These are phyloP conservation scores for Philhelius pedissequus DNA, from an alignment of 2,888 invertebrate species.

Conservation along the genomic window DNA sequence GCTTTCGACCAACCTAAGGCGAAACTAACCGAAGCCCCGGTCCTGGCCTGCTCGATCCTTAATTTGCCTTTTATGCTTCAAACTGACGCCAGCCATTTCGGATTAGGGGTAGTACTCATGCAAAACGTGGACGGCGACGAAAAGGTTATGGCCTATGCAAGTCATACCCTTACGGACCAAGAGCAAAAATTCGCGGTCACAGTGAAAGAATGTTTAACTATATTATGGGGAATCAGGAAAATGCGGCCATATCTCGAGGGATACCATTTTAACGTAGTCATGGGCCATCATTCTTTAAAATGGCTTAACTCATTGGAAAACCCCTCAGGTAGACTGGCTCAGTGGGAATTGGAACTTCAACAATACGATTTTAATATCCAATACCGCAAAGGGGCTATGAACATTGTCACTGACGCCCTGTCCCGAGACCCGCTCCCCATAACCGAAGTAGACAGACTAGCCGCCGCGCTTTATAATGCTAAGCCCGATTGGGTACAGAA, in stretches of 20 bases:
- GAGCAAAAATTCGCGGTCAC: neutral
- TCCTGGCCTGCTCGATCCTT: neutral
- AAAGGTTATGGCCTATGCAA: too few relatives aligned
- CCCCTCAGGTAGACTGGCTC: neutral
- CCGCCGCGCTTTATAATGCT: neutral
- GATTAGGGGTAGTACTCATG: neutral
- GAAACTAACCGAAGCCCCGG: neutral
- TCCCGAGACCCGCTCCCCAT: neutral
- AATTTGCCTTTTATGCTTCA: neutral
- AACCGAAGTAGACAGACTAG: neutral
- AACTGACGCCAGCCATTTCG: neutral
- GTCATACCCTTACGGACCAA: too few relatives aligned
- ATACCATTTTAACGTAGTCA: neutral
- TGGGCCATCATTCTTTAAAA: neutral
- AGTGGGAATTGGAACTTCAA: neutral
- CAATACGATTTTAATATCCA: neutral
- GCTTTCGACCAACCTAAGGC: neutral
- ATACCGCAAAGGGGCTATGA: neutral
- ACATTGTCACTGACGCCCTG: neutral
- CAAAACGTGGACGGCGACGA: neutral
- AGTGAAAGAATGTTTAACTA: neutral
- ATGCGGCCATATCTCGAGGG: neutral
- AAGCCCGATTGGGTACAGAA: neutral
- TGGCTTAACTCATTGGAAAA: neutral
- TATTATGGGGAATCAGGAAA: neutral